Evolutionary conservation across 2,888 invertebrate genomes (phyloP).

Genomic region (Phaedon cochleariae): DNA sequence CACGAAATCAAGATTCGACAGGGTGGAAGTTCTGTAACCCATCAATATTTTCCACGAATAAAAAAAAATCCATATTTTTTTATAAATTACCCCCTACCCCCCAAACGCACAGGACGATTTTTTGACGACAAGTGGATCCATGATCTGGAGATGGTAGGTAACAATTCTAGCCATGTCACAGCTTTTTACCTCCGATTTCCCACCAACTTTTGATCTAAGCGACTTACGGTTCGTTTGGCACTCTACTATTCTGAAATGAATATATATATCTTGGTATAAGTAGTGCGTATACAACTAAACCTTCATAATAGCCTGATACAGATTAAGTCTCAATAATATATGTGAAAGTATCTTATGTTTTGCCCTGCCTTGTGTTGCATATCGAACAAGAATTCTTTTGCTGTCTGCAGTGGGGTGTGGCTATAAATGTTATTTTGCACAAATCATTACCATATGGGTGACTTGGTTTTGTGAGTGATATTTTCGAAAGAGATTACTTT

Average conservation of each 20-base stretch:
- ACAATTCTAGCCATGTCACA: no score
- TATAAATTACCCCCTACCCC: no score
- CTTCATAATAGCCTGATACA: neutral
- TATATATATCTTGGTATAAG: neutral
- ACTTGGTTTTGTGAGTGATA: constrained; percentile 8
- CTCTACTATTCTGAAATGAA: neutral
- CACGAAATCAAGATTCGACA: no score
- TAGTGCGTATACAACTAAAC: neutral
- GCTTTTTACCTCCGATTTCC: no score
- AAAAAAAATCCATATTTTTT: no score
- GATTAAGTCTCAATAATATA: constrained; percentile 13
- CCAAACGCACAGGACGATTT: no score
- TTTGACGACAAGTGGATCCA: no score
- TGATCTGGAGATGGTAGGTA: no score
- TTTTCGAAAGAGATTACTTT: neutral
- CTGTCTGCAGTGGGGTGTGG: constrained; percentile 46
- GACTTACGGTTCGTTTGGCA: no score
- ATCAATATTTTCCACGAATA: no score
- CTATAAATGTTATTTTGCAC: constrained; percentile 34
- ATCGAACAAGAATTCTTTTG: constrained; percentile 36
- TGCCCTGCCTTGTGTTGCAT: constrained; percentile 38
- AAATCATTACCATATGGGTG: constrained; percentile 8
- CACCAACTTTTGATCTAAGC: no score
- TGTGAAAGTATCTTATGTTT: constrained; percentile 34
- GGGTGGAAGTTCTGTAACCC: no score